These are phyloP conservation scores for Lysiphlebus fabarum DNA, from an alignment of 1,140 invertebrate species.

Conservation along the genomic window DNA sequence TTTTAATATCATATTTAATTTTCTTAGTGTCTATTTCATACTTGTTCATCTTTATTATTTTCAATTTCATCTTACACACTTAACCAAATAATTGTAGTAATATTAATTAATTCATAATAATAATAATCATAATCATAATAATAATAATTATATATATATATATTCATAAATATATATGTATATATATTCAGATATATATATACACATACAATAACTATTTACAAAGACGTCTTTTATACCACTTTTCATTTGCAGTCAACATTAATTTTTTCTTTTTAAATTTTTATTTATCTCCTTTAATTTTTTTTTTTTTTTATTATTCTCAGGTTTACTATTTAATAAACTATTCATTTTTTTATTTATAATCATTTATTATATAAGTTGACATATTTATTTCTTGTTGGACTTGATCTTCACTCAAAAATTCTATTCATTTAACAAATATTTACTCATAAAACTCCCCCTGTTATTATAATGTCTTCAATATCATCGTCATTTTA, in stretches of 20 bases:
- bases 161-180: constrained; percentile 35
- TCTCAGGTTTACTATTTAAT: too few species aligned
- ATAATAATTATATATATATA: constrained; percentile 35
- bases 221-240: constrained; percentile 43
- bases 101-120: constrained; percentile 42
- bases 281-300: constrained; percentile 18
- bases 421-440: constrained; percentile 3
- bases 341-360: constrained; percentile 28
- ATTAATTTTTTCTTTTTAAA: constrained; percentile 17
- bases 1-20: too few species aligned
- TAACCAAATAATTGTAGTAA: constrained; percentile 31
- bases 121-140: constrained; percentile 38
- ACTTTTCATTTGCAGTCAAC: constrained; percentile 24
- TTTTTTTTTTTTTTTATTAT: constrained; percentile 4
- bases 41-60: constrained; percentile 40
- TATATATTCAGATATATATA: constrained; percentile 32
- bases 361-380: too few species aligned
- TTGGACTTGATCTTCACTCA: constrained; percentile 16
- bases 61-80: constrained; percentile 44
- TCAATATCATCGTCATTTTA: too few species aligned
- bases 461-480: constrained; percentile 13
- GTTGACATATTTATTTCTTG: too few species aligned
- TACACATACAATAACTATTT: constrained; percentile 48
- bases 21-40: constrained; percentile 30
- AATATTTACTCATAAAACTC: neutral